Evolutionary conservation across 1,140 invertebrate genomes (phyloP), one percentile per base, ranked within the genome.

Genomic region (Drosophila kepulauana): DNA sequence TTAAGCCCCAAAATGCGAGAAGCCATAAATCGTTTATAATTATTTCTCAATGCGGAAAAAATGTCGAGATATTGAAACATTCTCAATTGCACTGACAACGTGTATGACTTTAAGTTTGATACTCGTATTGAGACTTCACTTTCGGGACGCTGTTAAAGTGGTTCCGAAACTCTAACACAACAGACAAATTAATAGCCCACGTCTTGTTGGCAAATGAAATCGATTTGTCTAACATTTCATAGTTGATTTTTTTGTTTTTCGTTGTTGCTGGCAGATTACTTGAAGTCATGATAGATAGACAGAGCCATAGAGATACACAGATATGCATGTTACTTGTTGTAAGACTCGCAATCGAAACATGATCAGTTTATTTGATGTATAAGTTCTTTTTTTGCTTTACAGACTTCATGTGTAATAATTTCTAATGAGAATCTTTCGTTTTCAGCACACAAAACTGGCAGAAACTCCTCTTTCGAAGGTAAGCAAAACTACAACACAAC

Each of bases 161-260:
- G 43, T 63, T 70, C 66, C 52, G 8, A 58, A 71, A 71, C 59
- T 51, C 52, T 71, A 71, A 71, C 67, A 71, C 54, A 71, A 65
- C 67, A 66, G 58, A 75, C 54, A 81, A 81, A 86, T 86, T 87
- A 87, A 86, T 86, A 78, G 82, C 75, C 71, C 79, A 76, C 48
- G 82, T 86, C 82, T 79, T 20, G 58, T 66, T 56, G 65, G 61
- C 82, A 68, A 86, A 81, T 86, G 82, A 87, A 79, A 82, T 76
- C 82, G 82, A 86, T 86, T 86, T 86, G 79, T 86, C 85, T 76
- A 75, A 61, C 67, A 78, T 66, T 81, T 77, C 43, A 68, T 66
- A 71, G 78, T 48, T 66, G 56, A 45, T 58, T 62, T 49, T 54
- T 57, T 49, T 58, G 57, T 49, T 48, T 57, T 49, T 28, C 52